These are phyloP conservation scores for Sycophila sp. DNA, from an alignment of 1,140 invertebrate species.

Conservation along the genomic window DNA sequence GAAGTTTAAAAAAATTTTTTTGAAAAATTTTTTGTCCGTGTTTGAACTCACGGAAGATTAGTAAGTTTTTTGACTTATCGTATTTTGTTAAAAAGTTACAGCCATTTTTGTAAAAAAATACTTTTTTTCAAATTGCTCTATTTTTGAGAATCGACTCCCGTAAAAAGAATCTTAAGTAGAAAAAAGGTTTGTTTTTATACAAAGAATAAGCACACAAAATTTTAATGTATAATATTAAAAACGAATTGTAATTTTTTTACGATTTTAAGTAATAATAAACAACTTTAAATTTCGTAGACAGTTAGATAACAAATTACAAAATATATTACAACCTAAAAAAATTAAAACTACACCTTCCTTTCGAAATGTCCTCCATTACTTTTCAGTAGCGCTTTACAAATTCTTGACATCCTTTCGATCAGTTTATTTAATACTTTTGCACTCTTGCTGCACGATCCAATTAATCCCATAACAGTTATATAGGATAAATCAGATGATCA, in stretches of 20 bases:
- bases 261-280: not conserved
- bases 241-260: not conserved
- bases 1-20: too few species aligned
- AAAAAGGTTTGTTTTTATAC: not conserved
- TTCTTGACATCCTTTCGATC: not conserved
- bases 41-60: too few species aligned
- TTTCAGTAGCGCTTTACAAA: not conserved
- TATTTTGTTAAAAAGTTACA: slow-evolving; percentile 7
- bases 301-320: not conserved
- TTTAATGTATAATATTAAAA: not conserved
- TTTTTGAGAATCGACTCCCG: not conserved
- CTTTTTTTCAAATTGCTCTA: not conserved
- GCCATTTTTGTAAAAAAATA: not conserved
- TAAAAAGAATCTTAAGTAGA: not conserved
- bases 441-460: slow-evolving; percentile 38
- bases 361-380: not conserved
- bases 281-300: not conserved
- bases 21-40: too few species aligned
- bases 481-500: slow-evolving; percentile 53
- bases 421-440: not conserved
- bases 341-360: not conserved
- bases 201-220: not conserved
- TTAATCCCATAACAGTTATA: slow-evolving; percentile 51
- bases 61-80: too few species aligned
- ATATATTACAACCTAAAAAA: not conserved